These are phyloP conservation scores for Dasypogon diadema DNA, from an alignment of 2,888 invertebrate species.

Conservation along the genomic window DNA sequence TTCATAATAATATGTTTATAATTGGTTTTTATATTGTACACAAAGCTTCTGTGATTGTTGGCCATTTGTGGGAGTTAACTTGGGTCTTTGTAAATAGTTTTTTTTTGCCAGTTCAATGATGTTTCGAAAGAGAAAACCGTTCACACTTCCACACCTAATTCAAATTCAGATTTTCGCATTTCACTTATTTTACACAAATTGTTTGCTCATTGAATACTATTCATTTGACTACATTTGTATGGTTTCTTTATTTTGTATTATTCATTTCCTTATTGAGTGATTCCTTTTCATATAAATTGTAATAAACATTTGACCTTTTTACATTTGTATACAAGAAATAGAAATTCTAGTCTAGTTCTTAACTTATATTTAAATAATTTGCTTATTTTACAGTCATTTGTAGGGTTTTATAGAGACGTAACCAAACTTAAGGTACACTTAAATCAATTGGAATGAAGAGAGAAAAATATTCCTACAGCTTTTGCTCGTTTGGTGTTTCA, in stretches of 20 bases:
- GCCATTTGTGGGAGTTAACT: conserved; percentile 36
- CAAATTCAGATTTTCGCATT: too few relatives aligned
- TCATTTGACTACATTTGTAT: conserved; percentile 38
- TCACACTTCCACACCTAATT: too few relatives aligned
- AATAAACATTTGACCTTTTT: conserved; percentile 48
- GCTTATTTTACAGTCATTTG: conserved; percentile 39
- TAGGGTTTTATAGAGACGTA: conserved; percentile 37
- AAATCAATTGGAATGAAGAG: not conserved
- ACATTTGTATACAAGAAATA: conserved; percentile 50
- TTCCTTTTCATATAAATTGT: conserved; percentile 40
- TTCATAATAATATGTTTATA: not conserved
- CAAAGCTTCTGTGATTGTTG: conserved; percentile 2
- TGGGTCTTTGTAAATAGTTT: conserved; percentile 16
- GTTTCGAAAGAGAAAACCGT: not conserved
- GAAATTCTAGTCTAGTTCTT: conserved; percentile 48
- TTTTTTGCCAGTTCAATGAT: not conserved
- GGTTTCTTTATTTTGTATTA: conserved; percentile 30
- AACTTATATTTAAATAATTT: conserved; percentile 28
- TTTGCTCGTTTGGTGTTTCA: not conserved
- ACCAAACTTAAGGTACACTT: conserved; percentile 3
- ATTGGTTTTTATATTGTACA: too few relatives aligned
- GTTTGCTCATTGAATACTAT: conserved; percentile 17
- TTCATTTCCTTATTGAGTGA: conserved; percentile 30
- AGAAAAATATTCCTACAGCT: not conserved
- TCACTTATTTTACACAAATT: conserved; percentile 9